phyloP scores from a whole-genome alignment of 35 echinoderm and acorn worm genomes.

The Heliocidaris erythrogramma region DNA sequence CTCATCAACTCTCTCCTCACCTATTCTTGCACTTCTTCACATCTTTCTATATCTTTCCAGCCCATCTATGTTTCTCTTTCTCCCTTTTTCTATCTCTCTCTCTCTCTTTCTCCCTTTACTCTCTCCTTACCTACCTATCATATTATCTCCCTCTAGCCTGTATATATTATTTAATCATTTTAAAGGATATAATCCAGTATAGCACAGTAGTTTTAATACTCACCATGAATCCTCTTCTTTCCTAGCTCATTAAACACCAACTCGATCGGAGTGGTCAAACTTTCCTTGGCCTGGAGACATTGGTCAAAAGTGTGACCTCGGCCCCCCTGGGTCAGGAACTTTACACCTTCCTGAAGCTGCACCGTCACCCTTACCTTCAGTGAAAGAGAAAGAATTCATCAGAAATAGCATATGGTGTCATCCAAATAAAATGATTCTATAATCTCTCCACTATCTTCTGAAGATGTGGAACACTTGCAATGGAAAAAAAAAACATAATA shows the following conservation, averaged over 20 bases:
- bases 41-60: background rate
- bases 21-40: background rate
- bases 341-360: slow-evolving; percentile 67
- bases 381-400: background rate
- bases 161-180: no score
- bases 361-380: slow-evolving; percentile 63
- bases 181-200: no score
- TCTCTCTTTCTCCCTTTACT: no score
- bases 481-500: background rate
- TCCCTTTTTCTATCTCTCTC: no score
- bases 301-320: slow-evolving; percentile 54
- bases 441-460: background rate
- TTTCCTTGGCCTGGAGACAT: slow-evolving; percentile 77
- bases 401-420: no score
- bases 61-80: background rate
- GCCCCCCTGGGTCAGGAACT: slow-evolving; percentile 59
- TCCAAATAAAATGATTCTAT: no score
- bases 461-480: background rate
- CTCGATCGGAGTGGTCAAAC: slow-evolving; percentile 51
- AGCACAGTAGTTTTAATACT: background rate
- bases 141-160: no score
- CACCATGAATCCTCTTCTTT: slow-evolving; percentile 83
- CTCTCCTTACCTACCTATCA: no score
- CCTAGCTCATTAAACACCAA: slow-evolving; percentile 79
- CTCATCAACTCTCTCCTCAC: no score